Conservation (phyloP, 2,888 invertebrate genomes). For the Sacculina carcini region DNA sequence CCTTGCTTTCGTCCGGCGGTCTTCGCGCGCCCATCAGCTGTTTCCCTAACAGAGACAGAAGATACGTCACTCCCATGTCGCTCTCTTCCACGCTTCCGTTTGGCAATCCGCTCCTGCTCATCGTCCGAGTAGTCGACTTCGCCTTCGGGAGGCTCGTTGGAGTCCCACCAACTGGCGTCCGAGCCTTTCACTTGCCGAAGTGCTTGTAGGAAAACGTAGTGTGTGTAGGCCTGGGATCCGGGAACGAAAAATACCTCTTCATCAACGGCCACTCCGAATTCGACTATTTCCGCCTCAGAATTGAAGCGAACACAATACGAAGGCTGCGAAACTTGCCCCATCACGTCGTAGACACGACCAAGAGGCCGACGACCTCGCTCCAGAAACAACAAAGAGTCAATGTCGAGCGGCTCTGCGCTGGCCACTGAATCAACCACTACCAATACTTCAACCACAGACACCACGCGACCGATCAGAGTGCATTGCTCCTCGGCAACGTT, state of each 20-base stretch:
- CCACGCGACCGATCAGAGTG: conserved; percentile 40
- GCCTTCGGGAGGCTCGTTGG: conserved; percentile 45
- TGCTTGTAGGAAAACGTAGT: conserved; percentile 15
- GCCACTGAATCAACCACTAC: conserved; percentile 47
- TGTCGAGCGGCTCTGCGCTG: conserved; percentile 46
- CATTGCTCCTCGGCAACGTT: conserved; percentile 47
- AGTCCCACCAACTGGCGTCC: conserved; percentile 67
- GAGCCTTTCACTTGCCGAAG: too few species aligned
- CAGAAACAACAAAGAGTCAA: conserved; percentile 63
- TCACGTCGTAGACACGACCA: conserved; percentile 66
- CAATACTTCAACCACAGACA: conserved; percentile 39
- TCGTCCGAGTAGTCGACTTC: conserved; percentile 64
- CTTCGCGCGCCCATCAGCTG: too few species aligned
- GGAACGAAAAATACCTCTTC: conserved; percentile 60
- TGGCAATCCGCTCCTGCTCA: conserved; percentile 38
- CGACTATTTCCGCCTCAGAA: conserved; percentile 31
- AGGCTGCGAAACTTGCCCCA: conserved; percentile 61
- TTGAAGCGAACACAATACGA: conserved; percentile 79
- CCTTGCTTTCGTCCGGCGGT: too few species aligned
- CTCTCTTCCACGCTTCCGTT: too few species aligned
- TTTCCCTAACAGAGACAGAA: too few species aligned
- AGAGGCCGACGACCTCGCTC: conserved; percentile 46
- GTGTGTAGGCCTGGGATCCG: conserved; percentile 37
- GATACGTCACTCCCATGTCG: too few species aligned
- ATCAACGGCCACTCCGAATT: conserved; percentile 36